phyloP scores from a whole-genome alignment of 2,888 invertebrate species.

The Chromoteleia sp. region DNA sequence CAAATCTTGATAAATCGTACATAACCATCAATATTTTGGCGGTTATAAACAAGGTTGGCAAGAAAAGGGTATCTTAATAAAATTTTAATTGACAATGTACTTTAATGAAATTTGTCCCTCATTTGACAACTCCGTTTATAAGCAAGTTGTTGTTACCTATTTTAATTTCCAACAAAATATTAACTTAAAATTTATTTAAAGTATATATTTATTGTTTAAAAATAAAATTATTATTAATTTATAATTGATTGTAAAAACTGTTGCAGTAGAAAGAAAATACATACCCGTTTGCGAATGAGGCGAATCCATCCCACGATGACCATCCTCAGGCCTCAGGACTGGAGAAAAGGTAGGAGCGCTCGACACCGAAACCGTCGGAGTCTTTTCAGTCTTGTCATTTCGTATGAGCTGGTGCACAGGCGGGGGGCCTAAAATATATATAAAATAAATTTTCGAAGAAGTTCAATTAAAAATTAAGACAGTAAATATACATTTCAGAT shows the following conservation, averaged over 20 bases:
- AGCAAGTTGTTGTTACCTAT: conserved; percentile 53
- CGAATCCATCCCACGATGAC: conserved; percentile 83
- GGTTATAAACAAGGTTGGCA: conserved; percentile 29
- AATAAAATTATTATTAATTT: neutral
- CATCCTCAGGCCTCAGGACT: conserved; percentile 83
- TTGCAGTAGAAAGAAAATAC: conserved; percentile 59
- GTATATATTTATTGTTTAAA: neutral
- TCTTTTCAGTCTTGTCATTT: conserved; percentile 84
- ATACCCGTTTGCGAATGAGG: conserved; percentile 84
- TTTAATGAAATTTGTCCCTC: neutral
- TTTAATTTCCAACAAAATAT: conserved; percentile 9
- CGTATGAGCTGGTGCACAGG: conserved; percentile 84
- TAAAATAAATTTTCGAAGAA: too few species aligned
- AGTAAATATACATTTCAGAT: too few species aligned
- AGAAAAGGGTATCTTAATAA: neutral
- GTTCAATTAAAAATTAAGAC: too few species aligned
- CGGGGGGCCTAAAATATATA: conserved; percentile 81
- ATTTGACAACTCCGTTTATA: conserved; percentile 30
- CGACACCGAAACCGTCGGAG: conserved; percentile 83
- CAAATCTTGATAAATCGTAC: conserved; percentile 1
- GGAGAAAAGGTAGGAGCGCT: conserved; percentile 83
- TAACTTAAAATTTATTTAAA: neutral
- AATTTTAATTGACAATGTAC: neutral
- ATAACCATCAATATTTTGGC: neutral
- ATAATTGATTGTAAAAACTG: neutral